Evolutionary conservation across 2,888 invertebrate species (phyloP), one percentile per base, ranked within the genome.

Genomic region (Harpagoxenus sublaevis): DNA sequence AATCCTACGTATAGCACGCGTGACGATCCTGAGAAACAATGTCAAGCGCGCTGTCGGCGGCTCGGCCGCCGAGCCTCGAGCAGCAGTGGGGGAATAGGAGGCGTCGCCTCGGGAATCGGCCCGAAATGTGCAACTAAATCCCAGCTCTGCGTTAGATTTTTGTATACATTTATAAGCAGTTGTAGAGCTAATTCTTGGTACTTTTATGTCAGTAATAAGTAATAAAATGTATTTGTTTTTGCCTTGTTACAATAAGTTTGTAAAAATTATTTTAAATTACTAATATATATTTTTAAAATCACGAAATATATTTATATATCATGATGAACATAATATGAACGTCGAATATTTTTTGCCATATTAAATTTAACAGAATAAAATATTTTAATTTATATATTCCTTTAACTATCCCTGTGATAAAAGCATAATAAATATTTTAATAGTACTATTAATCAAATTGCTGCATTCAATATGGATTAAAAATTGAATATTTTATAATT

Each of bases 301-400:
- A 82, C 39, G 68, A 89, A 84, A 89, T 89, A 89, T 89, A 89
- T 89, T 89, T 89, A 89, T 89, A 88, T 88, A 86, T 86, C 84
- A 87, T 79, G 31, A 55, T 45, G 28, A 60, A 23, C 18, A 66
- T 77, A 74, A 39, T 68, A 83, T 60, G 51, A 79, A 60, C 74
- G 88, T 79, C 77, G 85, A 79, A 60, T 60, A 35, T 71, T 71
- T 70, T 79, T 79, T 79, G 35, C 71, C n/a, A 31, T 79, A 70
- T 70, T 79, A 65, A 35, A 62, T 62, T 62, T 60, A 60, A 60
- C 35, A 62, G 18, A 35, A 18, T 62, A 18, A 18, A 35, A 62
- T n/a, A n/a, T 60, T 31, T 31, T 3, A 60, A 18, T 60, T 74
- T 45, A 45, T 60, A n/a, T 60, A 45, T 60, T n/a, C 31, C 60